These are phyloP conservation scores for Latrodectus hesperus DNA, from an alignment of 2,888 invertebrate species.

Conservation along the genomic window DNA sequence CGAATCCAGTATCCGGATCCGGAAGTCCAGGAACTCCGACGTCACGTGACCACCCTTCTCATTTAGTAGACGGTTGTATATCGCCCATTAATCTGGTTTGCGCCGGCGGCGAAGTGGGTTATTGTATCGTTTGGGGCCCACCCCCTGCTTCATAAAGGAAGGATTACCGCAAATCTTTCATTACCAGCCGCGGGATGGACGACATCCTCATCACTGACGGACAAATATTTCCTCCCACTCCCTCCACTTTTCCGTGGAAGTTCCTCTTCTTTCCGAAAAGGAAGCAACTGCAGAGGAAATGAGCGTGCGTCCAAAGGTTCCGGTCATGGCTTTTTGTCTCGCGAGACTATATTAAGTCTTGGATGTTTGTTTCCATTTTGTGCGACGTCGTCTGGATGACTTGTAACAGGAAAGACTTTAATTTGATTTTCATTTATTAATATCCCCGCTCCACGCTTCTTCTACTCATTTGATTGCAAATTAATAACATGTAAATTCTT, in stretches of 20 bases:
- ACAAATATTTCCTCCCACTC: background rate
- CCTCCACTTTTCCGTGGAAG: background rate
- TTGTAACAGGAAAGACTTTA: too few relatives aligned
- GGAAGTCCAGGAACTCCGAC: conserved; percentile 30
- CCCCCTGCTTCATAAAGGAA: conserved; percentile 20
- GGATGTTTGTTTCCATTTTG: too few relatives aligned
- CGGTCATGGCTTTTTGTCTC: too few relatives aligned
- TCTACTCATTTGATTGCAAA: too few relatives aligned
- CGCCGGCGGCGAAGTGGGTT: conserved; percentile 20
- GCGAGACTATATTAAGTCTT: too few relatives aligned
- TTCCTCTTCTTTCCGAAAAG: background rate
- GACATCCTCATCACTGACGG: background rate
- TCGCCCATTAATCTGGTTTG: conserved; percentile 23
- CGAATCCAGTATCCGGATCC: conserved; percentile 14
- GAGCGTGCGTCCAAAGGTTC: too few relatives aligned
- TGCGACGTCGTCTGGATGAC: too few relatives aligned
- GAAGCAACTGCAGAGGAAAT: too few relatives aligned
- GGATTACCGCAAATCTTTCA: conserved; percentile 38
- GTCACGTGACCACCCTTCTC: conserved; percentile 32
- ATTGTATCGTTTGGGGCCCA: conserved; percentile 17
- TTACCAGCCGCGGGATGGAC: background rate
- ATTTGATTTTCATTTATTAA: too few relatives aligned
- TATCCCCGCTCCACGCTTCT: too few relatives aligned
- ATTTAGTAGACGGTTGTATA: background rate
- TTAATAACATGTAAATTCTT: too few relatives aligned